A percentile compares a stretch with the other conserved stretches of the same genome.
Evolutionary conservation across 2,888 invertebrate species (phyloP).

Genomic region (Coenonympha glycerion): DNA sequence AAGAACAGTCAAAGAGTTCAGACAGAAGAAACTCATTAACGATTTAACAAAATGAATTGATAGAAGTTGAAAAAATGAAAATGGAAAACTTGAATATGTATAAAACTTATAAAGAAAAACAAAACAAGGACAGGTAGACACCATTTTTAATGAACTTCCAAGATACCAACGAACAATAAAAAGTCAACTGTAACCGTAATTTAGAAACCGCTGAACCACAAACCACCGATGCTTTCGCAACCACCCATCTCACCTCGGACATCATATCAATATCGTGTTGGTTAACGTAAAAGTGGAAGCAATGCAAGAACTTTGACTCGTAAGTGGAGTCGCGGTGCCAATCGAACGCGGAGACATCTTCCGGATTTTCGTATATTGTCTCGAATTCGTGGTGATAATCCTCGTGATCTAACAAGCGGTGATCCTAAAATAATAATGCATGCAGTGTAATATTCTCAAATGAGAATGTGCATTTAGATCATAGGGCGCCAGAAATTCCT

Average conservation of each 20-base stretch:
- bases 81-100: no score
- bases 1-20: no score
- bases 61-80: no score
- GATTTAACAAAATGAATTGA: no score
- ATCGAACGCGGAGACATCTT: conserved; percentile 42
- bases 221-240: conserved; percentile 3
- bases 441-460: not conserved
- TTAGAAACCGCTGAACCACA: conserved; percentile 5
- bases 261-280: conserved; percentile 40
- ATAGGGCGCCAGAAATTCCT: no score
- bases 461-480: no score
- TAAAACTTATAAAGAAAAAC: not conserved
- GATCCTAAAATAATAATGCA: conserved; percentile 34
- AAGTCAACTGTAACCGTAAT: not conserved
- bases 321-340: conserved; percentile 48
- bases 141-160: no score
- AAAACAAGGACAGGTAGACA: not conserved
- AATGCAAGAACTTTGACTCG: conserved; percentile 46
- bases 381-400: conserved; percentile 61
- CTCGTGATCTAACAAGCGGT: conserved; percentile 26
- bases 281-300: conserved; percentile 45
- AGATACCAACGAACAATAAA: not conserved
- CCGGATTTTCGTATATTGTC: conserved; percentile 59
- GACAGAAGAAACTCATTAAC: no score
- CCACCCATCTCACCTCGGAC: conserved; percentile 35